Evolutionary conservation across 1,140 invertebrate genomes (phyloP).

Genomic region (Camponotus pennsylvanicus): DNA sequence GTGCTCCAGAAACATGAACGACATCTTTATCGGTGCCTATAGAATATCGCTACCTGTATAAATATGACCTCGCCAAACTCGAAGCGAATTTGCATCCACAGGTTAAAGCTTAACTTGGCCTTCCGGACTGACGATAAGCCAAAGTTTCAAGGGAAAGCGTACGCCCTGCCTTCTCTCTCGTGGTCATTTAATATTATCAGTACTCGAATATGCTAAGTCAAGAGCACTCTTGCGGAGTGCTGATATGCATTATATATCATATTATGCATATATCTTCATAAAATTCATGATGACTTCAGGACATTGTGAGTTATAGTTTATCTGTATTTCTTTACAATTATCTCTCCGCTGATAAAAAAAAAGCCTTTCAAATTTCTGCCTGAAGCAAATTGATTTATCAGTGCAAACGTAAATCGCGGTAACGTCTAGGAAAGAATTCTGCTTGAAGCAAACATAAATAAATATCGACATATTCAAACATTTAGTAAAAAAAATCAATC

Average conservation of each 20-base stretch:
- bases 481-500: too few species aligned
- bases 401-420: not conserved
- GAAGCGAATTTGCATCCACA: too few species aligned
- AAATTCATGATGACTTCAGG: not conserved
- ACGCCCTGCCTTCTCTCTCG: too few species aligned
- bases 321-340: not conserved
- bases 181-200: conserved; percentile 29
- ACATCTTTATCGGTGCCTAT: conserved; percentile 14
- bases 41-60: not conserved
- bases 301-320: not conserved
- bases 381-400: not conserved
- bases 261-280: too few species aligned
- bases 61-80: not conserved
- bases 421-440: not conserved
- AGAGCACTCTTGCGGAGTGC: not conserved
- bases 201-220: not conserved
- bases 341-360: not conserved
- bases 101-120: not conserved
- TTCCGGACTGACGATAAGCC: conserved; percentile 40
- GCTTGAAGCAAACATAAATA: too few species aligned
- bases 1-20: not conserved
- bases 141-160: not conserved
- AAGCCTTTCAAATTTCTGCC: not conserved
- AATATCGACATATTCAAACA: too few species aligned
- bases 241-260: too few species aligned